Conservation (phyloP, 2,797 vertebrate genomes). For the Sebastes cheni region DNA sequence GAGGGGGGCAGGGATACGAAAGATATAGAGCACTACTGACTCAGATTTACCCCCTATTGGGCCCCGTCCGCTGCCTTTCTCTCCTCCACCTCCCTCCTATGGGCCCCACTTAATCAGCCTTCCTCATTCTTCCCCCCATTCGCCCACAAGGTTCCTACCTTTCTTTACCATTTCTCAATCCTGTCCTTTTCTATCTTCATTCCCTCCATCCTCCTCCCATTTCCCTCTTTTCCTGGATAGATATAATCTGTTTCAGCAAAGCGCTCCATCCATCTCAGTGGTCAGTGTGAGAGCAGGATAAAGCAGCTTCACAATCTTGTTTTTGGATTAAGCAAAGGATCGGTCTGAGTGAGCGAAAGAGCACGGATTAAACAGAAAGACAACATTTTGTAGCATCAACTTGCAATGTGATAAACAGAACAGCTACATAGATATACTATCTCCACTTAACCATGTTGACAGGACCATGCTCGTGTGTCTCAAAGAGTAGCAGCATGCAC, state of each 20-base stretch:
- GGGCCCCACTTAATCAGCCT: constrained; percentile 65
- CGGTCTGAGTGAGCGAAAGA: constrained; percentile 51
- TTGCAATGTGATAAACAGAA: neutral
- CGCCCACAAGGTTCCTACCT: neutral
- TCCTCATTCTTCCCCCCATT: constrained; percentile 39
- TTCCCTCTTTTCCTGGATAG: constrained; percentile 47
- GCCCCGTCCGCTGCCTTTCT: constrained; percentile 51
- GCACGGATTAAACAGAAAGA: constrained; percentile 4
- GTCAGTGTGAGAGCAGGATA: constrained; percentile 66
- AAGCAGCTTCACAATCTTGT: constrained; percentile 72
- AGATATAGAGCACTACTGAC: constrained; percentile 73
- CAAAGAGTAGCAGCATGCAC: constrained; percentile 5
- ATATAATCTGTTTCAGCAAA: constrained; percentile 75
- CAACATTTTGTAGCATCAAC: neutral
- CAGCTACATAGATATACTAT: neutral
- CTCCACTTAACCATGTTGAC: neutral
- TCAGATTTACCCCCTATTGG: constrained; percentile 76
- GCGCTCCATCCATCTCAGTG: constrained; percentile 72
- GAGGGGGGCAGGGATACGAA: constrained; percentile 55
- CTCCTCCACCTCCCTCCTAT: constrained; percentile 41
- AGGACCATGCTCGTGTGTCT: neutral
- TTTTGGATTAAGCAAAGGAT: constrained; percentile 81
- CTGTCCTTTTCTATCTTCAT: constrained; percentile 4
- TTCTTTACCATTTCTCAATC: constrained; percentile 11
- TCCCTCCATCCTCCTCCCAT: neutral